Conservation (phyloP, 2,797 vertebrate genomes). For the Anguilla obscura region DNA sequence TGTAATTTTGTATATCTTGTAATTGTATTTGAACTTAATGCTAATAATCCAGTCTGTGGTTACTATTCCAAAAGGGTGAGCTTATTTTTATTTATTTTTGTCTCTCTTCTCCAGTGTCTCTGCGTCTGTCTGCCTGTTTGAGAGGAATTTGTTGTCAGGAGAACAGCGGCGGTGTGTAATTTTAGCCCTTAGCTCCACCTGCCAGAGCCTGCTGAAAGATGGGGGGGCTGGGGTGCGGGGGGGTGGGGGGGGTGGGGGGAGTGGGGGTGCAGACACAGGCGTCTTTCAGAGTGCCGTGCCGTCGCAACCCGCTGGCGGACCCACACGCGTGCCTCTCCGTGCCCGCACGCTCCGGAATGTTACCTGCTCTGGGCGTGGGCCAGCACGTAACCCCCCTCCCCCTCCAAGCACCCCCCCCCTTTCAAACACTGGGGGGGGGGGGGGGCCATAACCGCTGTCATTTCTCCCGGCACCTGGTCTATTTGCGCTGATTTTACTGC, state of each 20-base stretch:
- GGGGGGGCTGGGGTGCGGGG: slow-evolving; percentile 4
- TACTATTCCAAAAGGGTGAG: neutral
- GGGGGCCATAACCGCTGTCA: slow-evolving; percentile 16
- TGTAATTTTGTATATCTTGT: neutral
- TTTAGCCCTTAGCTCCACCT: slow-evolving; percentile 46
- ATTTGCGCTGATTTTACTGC: slow-evolving; percentile 21
- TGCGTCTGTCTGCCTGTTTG: slow-evolving; percentile 23
- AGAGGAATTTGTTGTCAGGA: slow-evolving; percentile 5
- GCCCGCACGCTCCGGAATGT: slow-evolving; percentile 36
- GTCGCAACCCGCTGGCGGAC: neutral
- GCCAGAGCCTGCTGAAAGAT: slow-evolving; percentile 44
- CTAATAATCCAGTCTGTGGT: neutral
- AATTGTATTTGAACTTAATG: neutral
- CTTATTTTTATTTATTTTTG: neutral
- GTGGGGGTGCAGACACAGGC: slow-evolving; percentile 33
- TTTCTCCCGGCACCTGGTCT: slow-evolving; percentile 21
- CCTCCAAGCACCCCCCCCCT: neutral
- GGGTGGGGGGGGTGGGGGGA: too few species aligned
- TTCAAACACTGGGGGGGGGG: slow-evolving; percentile 29
- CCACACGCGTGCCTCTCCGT: slow-evolving; percentile 26
- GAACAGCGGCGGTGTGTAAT: slow-evolving; percentile 30
- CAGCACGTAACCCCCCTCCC: slow-evolving; percentile 33
- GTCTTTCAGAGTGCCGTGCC: slow-evolving; percentile 34
- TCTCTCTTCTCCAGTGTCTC: neutral
- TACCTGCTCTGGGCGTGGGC: slow-evolving; percentile 44